Base-by-base conservation (phyloP, 2,797 vertebrate genomes). In the Takifugu rubripes region DNA sequence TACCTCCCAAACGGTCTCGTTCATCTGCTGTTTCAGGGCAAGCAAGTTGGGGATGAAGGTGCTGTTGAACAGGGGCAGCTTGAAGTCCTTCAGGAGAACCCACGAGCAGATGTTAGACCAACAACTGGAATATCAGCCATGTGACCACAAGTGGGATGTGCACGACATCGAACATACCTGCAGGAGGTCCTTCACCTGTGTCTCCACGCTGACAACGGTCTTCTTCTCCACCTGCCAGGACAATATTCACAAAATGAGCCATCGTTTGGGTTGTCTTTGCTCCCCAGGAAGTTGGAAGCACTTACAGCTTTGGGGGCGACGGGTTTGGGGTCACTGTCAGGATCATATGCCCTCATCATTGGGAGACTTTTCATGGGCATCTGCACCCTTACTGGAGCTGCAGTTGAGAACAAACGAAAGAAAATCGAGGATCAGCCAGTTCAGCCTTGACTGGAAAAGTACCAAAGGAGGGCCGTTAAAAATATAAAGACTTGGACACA, bases 151-250 rank as follows among this genome's bases (percentile, higher is more conserved):
- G 42, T 3, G 16, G 3, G 5, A 54, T 0, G 15, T 6, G 5
- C 17, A 5, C 31, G 8, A 31, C 58, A 27, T 0, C 3, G 4
- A 5, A 53, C 61, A 77, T 82, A 96, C 95, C 93, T 88, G 73
- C 54, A 95, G 77, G 61, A 94, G 54, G 3, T 92, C 89, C 79
- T 89, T 92, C 77, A 94, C 89, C 3, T 93, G 90, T 26, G 93
- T 91, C 86, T 93, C 84, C 0, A 94, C 73, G 59, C 88, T 93
- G 1, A 77, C 59, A 0, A 86, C 81, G 6, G 54, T 15, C 1
- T 78, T 55, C 79, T 87, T 0, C 64, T 79, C n/a, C 61, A 86
- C 84, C 88, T 91, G 58, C 2, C 44, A 62, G 66, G 25, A 16
- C 10, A 15, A 54, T 27, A 72, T 55, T 12, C 3, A 1, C 25